phyloP scores from a whole-genome alignment of 2,113 vertebrate species.

The Hyperoodon ampullatus region DNA sequence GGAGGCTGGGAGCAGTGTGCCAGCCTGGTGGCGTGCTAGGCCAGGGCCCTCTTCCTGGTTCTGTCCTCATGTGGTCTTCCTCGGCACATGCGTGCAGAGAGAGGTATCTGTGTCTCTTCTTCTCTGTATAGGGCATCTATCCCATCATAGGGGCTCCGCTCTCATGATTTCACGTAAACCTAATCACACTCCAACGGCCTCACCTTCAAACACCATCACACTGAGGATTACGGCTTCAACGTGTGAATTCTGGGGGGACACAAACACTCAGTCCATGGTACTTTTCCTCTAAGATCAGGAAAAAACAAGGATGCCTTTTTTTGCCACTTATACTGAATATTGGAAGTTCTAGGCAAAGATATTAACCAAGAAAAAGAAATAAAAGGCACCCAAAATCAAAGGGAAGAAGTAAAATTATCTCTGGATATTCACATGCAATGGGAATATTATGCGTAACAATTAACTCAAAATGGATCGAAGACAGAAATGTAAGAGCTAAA shows the following conservation, averaged over 20 bases:
- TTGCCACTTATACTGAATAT: not conserved
- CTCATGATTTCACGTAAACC: not conserved
- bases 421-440: not conserved
- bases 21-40: not conserved
- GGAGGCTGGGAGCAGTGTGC: not conserved
- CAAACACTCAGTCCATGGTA: not conserved
- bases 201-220: not conserved
- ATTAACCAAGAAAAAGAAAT: not conserved
- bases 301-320: not conserved
- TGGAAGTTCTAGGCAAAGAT: not conserved
- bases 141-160: not conserved
- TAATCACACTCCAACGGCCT: not conserved
- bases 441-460: not conserved
- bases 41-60: not conserved
- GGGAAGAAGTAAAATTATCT: not conserved
- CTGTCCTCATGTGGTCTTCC: not conserved
- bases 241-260: not conserved
- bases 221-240: not conserved
- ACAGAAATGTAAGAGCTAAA: not conserved
- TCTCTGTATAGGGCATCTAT: not conserved
- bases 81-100: not conserved
- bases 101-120: not conserved
- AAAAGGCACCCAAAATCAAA: not conserved
- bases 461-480: not conserved
- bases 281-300: not conserved